These are phyloP conservation scores for Ormyrus pomaceus DNA, from an alignment of 2,888 invertebrate genomes.

Conservation along the genomic window DNA sequence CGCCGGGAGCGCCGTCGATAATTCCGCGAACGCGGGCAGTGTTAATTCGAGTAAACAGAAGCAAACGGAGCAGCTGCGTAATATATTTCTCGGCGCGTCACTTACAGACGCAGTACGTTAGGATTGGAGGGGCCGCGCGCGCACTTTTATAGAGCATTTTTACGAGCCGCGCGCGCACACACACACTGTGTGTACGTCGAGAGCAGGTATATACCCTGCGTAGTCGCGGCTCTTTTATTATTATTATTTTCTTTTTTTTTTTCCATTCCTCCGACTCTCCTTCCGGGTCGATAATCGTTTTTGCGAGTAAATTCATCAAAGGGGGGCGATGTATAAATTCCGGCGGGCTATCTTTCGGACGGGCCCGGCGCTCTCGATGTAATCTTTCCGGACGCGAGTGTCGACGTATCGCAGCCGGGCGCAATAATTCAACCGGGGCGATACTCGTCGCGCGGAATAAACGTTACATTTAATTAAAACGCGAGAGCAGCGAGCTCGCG, in stretches of 20 bases:
- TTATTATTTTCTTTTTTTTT: not conserved
- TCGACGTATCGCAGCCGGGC: constrained; percentile 41
- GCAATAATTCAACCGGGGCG: constrained; percentile 51
- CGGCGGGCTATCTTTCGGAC: constrained; percentile 16
- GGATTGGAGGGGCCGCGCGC: constrained; percentile 34
- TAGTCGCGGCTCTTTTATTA: not conserved
- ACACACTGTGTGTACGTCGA: constrained; percentile 23
- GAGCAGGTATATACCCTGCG: constrained; percentile 6
- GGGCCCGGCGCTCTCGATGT: constrained; percentile 29
- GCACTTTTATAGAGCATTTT: constrained; percentile 53
- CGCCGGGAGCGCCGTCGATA: too few species aligned
- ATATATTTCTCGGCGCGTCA: constrained; percentile 56
- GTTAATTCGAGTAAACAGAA: constrained; percentile 14
- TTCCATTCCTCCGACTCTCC: constrained; percentile 10
- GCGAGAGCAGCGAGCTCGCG: not conserved
- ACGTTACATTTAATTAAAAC: constrained; percentile 57
- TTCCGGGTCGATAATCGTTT: constrained; percentile 42
- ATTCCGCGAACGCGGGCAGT: not conserved
- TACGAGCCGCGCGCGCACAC: constrained; percentile 26
- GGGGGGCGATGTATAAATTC: not conserved
- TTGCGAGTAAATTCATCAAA: constrained; percentile 36
- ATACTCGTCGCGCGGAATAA: constrained; percentile 41
- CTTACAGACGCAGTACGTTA: constrained; percentile 47
- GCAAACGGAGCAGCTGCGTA: constrained; percentile 25
- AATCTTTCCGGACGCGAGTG: constrained; percentile 45